These are phyloP conservation scores for Drosophila setosimentum DNA, from an alignment of 2,888 invertebrate species.

Conservation along the genomic window DNA sequence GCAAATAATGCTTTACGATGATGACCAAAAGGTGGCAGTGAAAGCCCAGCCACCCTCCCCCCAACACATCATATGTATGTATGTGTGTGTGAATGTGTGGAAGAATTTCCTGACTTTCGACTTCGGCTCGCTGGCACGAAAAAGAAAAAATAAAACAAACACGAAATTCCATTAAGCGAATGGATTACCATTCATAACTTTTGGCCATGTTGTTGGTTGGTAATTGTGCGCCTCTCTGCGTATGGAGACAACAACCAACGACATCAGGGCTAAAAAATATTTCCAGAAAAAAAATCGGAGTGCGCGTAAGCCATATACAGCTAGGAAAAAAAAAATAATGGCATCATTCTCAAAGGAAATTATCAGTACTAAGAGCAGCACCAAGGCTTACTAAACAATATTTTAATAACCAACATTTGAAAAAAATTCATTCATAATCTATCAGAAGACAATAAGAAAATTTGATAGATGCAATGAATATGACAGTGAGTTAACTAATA, in stretches of 20 bases:
- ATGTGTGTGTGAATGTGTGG: slow-evolving; percentile 14
- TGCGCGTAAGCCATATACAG: neutral
- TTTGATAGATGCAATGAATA: neutral
- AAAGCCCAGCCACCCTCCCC: neutral
- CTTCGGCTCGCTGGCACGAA: slow-evolving; percentile 33
- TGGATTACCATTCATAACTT: slow-evolving; percentile 77
- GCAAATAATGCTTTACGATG: slow-evolving; percentile 81
- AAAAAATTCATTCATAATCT: neutral
- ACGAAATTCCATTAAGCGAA: slow-evolving; percentile 76
- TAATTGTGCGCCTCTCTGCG: slow-evolving; percentile 18
- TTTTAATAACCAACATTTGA: neutral
- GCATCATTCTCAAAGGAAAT: neutral
- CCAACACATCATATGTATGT: slow-evolving; percentile 12
- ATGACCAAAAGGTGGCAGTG: slow-evolving; percentile 36
- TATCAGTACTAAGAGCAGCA: no score
- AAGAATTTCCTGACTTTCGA: slow-evolving; percentile 25
- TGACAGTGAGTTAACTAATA: neutral
- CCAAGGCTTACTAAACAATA: neutral
- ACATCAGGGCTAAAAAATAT: slow-evolving; percentile 11
- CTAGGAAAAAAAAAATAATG: neutral
- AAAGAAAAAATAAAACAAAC: slow-evolving; percentile 73
- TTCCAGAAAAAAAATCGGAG: neutral
- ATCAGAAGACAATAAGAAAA: neutral
- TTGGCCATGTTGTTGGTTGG: slow-evolving; percentile 29
- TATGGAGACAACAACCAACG: neutral